Base-by-base conservation (phyloP, 30 jellyfish, hydroid and myxozoan species). In the Aurelia aurita region DNA sequence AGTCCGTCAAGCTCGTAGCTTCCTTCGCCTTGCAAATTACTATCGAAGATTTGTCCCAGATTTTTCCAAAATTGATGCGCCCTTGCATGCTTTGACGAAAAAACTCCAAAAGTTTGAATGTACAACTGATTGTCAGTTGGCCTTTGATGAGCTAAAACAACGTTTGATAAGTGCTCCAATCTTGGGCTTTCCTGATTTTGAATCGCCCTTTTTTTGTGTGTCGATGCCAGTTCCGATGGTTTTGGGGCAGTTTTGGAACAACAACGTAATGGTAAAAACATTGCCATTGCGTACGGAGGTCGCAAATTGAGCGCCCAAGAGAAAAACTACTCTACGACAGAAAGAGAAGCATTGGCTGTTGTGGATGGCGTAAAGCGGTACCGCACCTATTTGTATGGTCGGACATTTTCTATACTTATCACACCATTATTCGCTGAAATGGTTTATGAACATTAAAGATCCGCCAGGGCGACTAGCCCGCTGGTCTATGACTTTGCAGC, bases 41-140 rank as follows among this genome's bases (percentile, higher is more conserved):
- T 69, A 69, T 3, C 82, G 74, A 15, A n/a, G 82, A 14, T 69
- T 69, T 35, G 82, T 69, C 5, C 27, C 20, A 39, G 82, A 27
- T 15, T 69, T 69, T 20, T 31, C 66, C 4, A 31, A 22, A 15
- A 34, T 28, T 45, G 65, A 75, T 12, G 8, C 82, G 9, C 82
- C 82, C 26, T 31, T 69, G 65, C 26, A 69, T 66, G 69, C 9
- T 11, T 69, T 69, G 65, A 69, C 82, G 3, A 28, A 35, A 18
- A 31, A 18, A 9, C 11, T 7, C 21, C 0, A 15, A 9, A 35
- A 25, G 5, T 69, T 69, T 20, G 21, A 3, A 0, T 69, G 82
- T 75, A 39, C 13, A 0, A 8, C 15, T 34, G 65, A 21, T 15
- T 69, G 82, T 28, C 66, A 69, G 6, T 27, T 14, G 6, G 82